Conservation (phyloP, 2,113 vertebrate species). For the Hassar affinis region DNA sequence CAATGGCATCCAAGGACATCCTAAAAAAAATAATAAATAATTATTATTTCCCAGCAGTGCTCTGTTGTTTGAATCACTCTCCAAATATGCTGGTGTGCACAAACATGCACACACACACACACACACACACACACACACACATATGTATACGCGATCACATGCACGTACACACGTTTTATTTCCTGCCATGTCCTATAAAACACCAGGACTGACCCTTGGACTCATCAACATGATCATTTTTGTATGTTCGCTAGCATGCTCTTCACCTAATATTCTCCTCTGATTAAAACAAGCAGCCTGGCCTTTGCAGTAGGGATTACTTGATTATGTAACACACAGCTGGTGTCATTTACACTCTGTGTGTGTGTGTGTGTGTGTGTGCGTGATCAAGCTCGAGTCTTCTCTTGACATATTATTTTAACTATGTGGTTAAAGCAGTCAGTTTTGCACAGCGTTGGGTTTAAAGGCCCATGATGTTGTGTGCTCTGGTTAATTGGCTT, state of each 20-base stretch:
- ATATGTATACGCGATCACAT: too few relatives aligned
- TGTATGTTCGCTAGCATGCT: too few relatives aligned
- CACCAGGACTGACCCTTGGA: slow-evolving; percentile 28
- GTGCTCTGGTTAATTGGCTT: not conserved
- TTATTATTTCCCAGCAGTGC: not conserved
- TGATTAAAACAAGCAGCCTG: not conserved
- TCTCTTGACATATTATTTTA: not conserved
- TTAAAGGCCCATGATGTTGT: not conserved
- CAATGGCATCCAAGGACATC: not conserved
- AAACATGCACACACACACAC: too few relatives aligned
- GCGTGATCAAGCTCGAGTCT: too few relatives aligned
- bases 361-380: slow-evolving; percentile 25
- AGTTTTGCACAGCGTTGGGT: not conserved
- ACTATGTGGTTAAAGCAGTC: slow-evolving; percentile 22
- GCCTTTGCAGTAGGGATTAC: slow-evolving; percentile 35
- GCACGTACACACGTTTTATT: not conserved
- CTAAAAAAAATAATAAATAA: not conserved
- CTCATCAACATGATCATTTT: slow-evolving; percentile 25
- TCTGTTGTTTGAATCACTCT: not conserved
- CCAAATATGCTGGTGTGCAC: too few relatives aligned
- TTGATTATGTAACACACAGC: slow-evolving; percentile 46
- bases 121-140: not conserved
- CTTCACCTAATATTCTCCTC: slow-evolving; percentile 26
- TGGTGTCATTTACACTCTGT: slow-evolving; percentile 9
- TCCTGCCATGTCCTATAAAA: slow-evolving; percentile 15